These are phyloP conservation scores for Bombycilla garrulus DNA, from an alignment of 2,113 vertebrate species.

Conservation along the genomic window DNA sequence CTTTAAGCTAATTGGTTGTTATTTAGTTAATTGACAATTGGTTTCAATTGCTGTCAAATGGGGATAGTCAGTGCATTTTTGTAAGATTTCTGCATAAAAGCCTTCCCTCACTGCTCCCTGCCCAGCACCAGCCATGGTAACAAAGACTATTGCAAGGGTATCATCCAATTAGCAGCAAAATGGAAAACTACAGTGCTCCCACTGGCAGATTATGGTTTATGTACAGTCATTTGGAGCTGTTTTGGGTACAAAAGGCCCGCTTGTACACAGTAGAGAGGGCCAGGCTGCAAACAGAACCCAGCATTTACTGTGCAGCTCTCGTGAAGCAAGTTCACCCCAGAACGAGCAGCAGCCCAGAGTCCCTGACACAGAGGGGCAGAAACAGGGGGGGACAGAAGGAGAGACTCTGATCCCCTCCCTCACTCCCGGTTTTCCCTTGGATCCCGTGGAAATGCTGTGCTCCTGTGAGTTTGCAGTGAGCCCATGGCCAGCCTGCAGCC, in stretches of 20 bases:
- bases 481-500: not conserved
- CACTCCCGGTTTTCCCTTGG: not conserved
- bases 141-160: not conserved
- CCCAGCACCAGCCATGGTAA: not conserved
- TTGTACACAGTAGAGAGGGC: not conserved
- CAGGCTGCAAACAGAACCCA: not conserved
- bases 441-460: not conserved
- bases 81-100: conserved; percentile 11
- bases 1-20: conserved; percentile 38
- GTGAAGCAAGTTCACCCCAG: not conserved
- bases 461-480: not conserved
- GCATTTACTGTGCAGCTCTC: not conserved
- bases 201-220: conserved; percentile 28
- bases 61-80: conserved; percentile 1
- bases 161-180: conserved; percentile 65
- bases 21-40: conserved; percentile 44
- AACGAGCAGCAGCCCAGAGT: not conserved
- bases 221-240: conserved; percentile 45
- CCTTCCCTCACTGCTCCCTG: not conserved
- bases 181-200: conserved; percentile 20
- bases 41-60: conserved; percentile 45
- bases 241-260: conserved; percentile 9
- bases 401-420: not conserved
- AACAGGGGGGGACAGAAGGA: not conserved
- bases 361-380: not conserved